Base-by-base conservation (phyloP, 2,797 vertebrate genomes). In the Silurus lanzhouensis region DNA sequence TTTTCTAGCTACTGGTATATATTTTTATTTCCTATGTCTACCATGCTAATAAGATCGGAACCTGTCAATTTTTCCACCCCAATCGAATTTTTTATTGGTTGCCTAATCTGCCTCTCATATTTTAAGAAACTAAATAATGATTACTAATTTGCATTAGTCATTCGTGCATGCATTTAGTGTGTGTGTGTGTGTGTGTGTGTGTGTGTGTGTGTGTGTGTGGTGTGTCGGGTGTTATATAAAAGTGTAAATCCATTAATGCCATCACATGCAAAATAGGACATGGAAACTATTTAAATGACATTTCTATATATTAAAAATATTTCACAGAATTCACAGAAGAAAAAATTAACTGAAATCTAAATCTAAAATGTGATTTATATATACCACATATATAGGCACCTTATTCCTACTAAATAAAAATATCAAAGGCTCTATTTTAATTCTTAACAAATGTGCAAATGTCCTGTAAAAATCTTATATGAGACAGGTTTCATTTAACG, bases 1-100 rank as follows among this genome's bases (percentile, higher is more conserved):
- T 57, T 84, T 84, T 83, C 67, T 60, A 80, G 85, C 83, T 84
- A 74, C 83, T 81, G 82, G 38, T 74, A 15, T 55, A 31, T 48
- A 6, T 38, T 17, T 76, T 84, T 19, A 67, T 83, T 46, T 64
- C 2, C 15, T 72, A 66, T 44, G 25, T 83, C 8, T 77, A 31
- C 48, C 25, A 13, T 12, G 55, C 27, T 52, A n/a, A 58, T 57
- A 57, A 17, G 2, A 64, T 83, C 12, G 25, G 22, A 64, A 25
- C 38, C 22, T 6, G 31, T 79, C 1, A 1, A 44, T 60, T 68
- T 57, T 10, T 70, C 2, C 66, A 55, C 46, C 12, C 25, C 20
- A 46, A 57, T 38, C 48, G 27, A 55, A 25, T 17, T 64, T 48
- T 25, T 64, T 1, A 15, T n/a, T 27, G n/a, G n/a, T 27, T 3